phyloP scores from a whole-genome alignment of 2,797 vertebrate genomes.

The Sebastolobus alascanus region DNA sequence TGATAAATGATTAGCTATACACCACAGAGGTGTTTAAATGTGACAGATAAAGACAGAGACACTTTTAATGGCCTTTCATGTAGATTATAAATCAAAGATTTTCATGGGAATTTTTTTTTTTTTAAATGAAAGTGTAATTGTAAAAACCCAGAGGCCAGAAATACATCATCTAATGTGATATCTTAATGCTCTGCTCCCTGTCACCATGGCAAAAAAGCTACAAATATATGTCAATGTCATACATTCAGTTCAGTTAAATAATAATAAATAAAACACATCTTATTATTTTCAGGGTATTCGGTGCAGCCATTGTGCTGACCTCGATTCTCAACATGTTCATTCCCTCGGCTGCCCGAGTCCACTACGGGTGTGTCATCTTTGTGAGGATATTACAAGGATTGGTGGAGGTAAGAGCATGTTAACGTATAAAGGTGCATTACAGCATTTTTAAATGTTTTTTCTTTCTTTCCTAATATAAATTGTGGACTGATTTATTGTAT shows the following conservation, averaged over 20 bases:
- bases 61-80: not conserved
- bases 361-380: constrained; percentile 97
- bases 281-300: constrained; percentile 91
- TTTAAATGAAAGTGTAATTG: not conserved
- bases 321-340: constrained; percentile 97
- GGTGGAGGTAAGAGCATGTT: constrained; percentile 91
- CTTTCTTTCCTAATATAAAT: not conserved
- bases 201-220: too few relatives aligned
- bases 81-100: not conserved
- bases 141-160: not conserved
- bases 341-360: constrained; percentile 93
- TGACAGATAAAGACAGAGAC: not conserved
- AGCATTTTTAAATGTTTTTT: not conserved
- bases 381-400: constrained; percentile 97
- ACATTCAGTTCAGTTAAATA: not conserved
- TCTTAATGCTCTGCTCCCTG: too few relatives aligned
- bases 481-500: not conserved
- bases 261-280: constrained; percentile 10
- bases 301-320: constrained; percentile 94
- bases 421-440: not conserved
- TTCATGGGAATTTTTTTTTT: not conserved
- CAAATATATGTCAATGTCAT: not conserved
- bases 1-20: not conserved
- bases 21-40: not conserved
- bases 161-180: too few relatives aligned